Conservation (phyloP, 2,888 invertebrate species). For the Apamea epomidion region DNA sequence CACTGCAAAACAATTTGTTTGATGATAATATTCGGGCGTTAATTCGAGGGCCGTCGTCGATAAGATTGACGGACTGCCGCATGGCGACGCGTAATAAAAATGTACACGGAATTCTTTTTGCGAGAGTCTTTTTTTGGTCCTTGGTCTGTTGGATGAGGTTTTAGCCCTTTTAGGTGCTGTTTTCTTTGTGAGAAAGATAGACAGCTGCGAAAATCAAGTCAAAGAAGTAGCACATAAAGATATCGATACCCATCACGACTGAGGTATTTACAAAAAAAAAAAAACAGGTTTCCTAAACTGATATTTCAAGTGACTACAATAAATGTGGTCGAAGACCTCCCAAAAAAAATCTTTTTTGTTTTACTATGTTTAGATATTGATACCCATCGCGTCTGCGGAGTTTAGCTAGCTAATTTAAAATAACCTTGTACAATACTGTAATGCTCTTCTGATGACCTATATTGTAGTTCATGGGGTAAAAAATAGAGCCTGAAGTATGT, state of each 20-base stretch:
- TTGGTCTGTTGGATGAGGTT: conserved; percentile 6
- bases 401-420: no score
- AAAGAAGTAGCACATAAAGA: background rate
- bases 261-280: no score
- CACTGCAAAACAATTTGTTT: conserved; percentile 74
- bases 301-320: no score
- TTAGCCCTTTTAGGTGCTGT: background rate
- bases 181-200: background rate
- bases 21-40: conserved; percentile 75
- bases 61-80: conserved; percentile 73
- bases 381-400: no score
- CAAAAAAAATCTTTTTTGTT: no score
- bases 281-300: no score
- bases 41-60: conserved; percentile 71
- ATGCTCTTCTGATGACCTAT: background rate
- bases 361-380: no score
- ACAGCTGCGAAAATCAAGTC: background rate
- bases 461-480: background rate
- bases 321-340: no score
- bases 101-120: conserved; percentile 51
- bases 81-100: conserved; percentile 65
- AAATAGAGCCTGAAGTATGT: background rate
- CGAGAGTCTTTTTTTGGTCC: background rate
- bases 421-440: no score
- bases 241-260: no score